Evolutionary conservation across 2,888 invertebrate genomes (phyloP).

Genomic region (Pollenia amentaria): DNA sequence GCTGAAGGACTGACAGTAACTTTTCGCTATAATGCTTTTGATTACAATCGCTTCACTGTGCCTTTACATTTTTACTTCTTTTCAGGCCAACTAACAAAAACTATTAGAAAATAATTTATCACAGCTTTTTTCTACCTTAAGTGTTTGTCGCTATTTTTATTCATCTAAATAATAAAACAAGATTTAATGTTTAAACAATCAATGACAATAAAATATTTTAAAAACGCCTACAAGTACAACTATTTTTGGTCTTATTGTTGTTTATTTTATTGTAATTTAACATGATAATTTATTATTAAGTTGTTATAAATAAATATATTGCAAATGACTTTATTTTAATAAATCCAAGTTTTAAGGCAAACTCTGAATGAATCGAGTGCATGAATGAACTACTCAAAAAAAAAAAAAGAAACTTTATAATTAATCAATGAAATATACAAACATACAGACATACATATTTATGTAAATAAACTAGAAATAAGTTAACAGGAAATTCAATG

Average conservation of each 20-base stretch:
- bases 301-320: conserved; percentile 51
- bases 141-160: conserved; percentile 20
- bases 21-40: too few relatives aligned
- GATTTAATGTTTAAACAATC: conserved; percentile 66
- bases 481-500: conserved; percentile 32
- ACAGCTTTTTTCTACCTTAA: conserved; percentile 56
- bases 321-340: conserved; percentile 42
- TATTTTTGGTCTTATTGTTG: conserved; percentile 38
- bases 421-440: conserved; percentile 40
- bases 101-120: conserved; percentile 56
- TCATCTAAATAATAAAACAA: conserved; percentile 44
- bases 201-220: conserved; percentile 69
- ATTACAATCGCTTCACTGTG: conserved; percentile 37
- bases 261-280: conserved; percentile 64
- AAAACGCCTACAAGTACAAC: conserved; percentile 67
- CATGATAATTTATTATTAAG: conserved; percentile 70
- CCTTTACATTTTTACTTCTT: neutral
- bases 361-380: conserved; percentile 45
- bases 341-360: conserved; percentile 31
- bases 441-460: too few relatives aligned
- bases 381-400: conserved; percentile 44
- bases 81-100: neutral
- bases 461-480: conserved; percentile 30
- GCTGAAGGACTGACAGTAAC: too few relatives aligned
- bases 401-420: conserved; percentile 29